These are phyloP conservation scores for Elgaria multicarinata DNA, from an alignment of 2,113 vertebrate genomes.

Conservation along the genomic window DNA sequence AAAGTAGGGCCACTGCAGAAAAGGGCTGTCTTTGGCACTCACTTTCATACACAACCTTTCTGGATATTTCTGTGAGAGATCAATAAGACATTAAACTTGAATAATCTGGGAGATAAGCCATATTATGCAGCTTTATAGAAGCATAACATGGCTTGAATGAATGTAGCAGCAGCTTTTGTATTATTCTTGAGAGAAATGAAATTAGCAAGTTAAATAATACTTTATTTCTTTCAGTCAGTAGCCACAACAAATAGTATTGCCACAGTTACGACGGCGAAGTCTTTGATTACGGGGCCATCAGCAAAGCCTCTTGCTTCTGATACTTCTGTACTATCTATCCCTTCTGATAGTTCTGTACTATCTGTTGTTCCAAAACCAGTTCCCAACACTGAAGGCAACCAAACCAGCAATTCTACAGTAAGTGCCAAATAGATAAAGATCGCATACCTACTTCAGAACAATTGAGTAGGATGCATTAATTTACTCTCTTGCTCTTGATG, in stretches of 20 bases:
- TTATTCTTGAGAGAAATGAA: constrained; percentile 33
- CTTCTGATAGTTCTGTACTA: neutral
- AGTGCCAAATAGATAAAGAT: constrained; percentile 45
- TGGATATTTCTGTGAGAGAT: neutral
- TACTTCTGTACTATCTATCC: neutral
- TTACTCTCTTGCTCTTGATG: constrained; percentile 41
- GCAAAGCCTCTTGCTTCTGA: constrained; percentile 37
- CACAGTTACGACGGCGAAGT: constrained; percentile 69
- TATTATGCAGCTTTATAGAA: neutral
- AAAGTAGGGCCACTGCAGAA: neutral
- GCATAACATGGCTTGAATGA: neutral
- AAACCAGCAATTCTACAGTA: constrained; percentile 74
- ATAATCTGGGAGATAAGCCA: neutral
- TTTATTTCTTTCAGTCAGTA: constrained; percentile 74
- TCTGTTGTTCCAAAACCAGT: constrained; percentile 60
- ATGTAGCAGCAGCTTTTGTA: neutral
- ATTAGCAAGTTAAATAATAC: constrained; percentile 49
- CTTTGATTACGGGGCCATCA: constrained; percentile 65
- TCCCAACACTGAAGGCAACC: constrained; percentile 70
- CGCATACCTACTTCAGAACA: neutral
- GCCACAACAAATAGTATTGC: constrained; percentile 68
- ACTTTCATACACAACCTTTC: neutral
- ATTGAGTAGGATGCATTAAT: neutral
- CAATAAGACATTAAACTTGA: neutral
- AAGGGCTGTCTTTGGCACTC: neutral